A percentile compares a stretch with the other conserved stretches of the same genome.
Evolutionary conservation across 2,113 vertebrate genomes (phyloP).

Genomic region (Herpetotheres cachinnans): DNA sequence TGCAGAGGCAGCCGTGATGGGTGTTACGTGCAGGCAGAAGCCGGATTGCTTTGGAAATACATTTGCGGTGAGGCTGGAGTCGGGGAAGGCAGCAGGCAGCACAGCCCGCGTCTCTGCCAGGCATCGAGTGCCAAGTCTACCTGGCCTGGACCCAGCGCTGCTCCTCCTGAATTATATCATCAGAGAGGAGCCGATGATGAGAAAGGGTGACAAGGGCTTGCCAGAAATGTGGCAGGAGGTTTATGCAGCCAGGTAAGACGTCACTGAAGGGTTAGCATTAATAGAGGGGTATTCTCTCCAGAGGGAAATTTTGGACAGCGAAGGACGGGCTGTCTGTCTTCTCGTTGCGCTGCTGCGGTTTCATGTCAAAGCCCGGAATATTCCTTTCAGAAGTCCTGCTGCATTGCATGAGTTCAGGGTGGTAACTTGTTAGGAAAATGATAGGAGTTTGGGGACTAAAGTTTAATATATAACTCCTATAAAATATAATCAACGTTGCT

Average conservation of each 20-base stretch:
- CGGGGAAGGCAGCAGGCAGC: background rate
- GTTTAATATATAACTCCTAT: background rate
- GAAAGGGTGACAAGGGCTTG: background rate
- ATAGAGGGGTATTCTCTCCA: background rate
- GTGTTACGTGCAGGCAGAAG: background rate
- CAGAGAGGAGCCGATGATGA: conserved; percentile 7
- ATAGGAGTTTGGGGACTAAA: background rate
- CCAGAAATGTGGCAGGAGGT: conserved; percentile 18
- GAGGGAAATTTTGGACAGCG: background rate
- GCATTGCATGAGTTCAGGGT: background rate
- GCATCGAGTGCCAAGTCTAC: conserved; percentile 13
- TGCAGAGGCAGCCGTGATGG: background rate
- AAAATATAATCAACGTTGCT: background rate
- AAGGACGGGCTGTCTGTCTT: background rate
- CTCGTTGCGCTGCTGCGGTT: background rate
- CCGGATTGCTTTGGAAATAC: background rate
- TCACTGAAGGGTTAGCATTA: background rate
- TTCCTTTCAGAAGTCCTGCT: background rate
- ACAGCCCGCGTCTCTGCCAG: background rate
- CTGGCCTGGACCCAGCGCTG: conserved; percentile 42
- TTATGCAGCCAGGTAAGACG: conserved; percentile 23
- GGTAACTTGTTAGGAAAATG: background rate
- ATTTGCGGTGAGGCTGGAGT: background rate
- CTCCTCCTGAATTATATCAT: conserved; percentile 9
- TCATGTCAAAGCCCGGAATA: background rate